Percentiles rank a stretch among this genome's conserved stretches.
phyloP scores from a whole-genome alignment of 2,888 invertebrate genomes.

The Octodonta nipae region DNA sequence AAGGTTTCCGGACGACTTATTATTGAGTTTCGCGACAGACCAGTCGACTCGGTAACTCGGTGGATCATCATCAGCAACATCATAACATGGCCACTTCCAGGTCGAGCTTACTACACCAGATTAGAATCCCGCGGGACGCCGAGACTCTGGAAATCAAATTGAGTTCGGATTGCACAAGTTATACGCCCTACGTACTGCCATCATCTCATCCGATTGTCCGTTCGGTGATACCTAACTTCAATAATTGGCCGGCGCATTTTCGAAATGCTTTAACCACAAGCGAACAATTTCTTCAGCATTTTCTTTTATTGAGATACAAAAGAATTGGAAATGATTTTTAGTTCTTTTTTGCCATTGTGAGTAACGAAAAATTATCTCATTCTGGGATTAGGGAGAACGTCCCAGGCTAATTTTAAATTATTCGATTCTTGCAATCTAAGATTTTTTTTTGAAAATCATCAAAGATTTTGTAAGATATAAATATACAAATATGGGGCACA shows the following conservation, averaged over 20 bases:
- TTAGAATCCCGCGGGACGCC: slow-evolving; percentile 34
- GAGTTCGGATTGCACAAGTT: slow-evolving; percentile 36
- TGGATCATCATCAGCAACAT: slow-evolving; percentile 14
- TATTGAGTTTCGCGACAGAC: slow-evolving; percentile 35
- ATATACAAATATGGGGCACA: no score
- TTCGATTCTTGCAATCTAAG: no score
- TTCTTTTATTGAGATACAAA: no score
- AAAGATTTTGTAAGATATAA: no score
- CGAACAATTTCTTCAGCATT: no score
- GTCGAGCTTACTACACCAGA: slow-evolving; percentile 36
- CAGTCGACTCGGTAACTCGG: slow-evolving; percentile 20
- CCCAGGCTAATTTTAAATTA: no score
- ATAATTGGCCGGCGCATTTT: slow-evolving; percentile 23
- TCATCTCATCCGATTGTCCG: slow-evolving; percentile 26
- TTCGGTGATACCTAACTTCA: slow-evolving; percentile 22
- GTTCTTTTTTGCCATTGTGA: no score
- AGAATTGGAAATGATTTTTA: no score
- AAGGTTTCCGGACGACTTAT: slow-evolving; percentile 39
- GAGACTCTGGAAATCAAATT: slow-evolving; percentile 36
- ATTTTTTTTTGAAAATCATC: no score
- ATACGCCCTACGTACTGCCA: slow-evolving; percentile 13
- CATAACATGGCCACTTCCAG: slow-evolving; percentile 34
- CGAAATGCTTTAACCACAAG: no score
- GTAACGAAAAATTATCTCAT: no score
- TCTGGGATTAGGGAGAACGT: no score